Evolutionary conservation across 2,888 invertebrate species (phyloP).

Genomic region (Scotopteryx bipunctaria): DNA sequence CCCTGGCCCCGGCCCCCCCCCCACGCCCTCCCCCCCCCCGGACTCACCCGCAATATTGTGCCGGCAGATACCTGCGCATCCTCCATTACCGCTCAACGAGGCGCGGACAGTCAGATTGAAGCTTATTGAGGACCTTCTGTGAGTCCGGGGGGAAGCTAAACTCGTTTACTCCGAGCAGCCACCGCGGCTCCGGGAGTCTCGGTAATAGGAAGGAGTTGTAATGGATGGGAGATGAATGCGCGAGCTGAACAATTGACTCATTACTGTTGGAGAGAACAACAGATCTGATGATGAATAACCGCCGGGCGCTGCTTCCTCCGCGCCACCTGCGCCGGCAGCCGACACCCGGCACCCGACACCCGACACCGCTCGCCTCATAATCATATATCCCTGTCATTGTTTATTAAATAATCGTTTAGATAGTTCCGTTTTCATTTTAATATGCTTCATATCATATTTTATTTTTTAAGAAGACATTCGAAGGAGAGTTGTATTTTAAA

Average conservation of each 20-base stretch:
- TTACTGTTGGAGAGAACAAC: neutral
- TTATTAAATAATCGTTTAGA: no score
- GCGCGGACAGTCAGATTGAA: conserved; percentile 14
- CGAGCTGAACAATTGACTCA: no score
- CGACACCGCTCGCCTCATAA: conserved; percentile 13
- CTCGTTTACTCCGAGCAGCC: neutral
- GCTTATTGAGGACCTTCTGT: conserved; percentile 1
- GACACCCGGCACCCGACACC: conserved; percentile 15
- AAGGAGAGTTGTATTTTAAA: no score
- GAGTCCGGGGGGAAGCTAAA: neutral
- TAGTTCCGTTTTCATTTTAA: neutral
- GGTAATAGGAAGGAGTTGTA: no score
- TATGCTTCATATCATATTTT: no score
- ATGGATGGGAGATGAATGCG: no score
- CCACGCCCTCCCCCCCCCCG: conserved; percentile 1
- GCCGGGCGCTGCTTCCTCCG: conserved; percentile 8
- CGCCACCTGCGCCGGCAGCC: conserved; percentile 14
- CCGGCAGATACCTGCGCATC: conserved; percentile 34
- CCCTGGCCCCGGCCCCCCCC: conserved; percentile 36
- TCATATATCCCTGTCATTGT: conserved; percentile 3
- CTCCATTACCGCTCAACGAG: conserved; percentile 14
- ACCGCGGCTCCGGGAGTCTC: no score
- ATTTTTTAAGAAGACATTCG: no score
- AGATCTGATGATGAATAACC: neutral
- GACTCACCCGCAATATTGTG: conserved; percentile 32